Base-by-base conservation (phyloP, 1,140 invertebrate genomes). In the Drosophila albomicans region DNA sequence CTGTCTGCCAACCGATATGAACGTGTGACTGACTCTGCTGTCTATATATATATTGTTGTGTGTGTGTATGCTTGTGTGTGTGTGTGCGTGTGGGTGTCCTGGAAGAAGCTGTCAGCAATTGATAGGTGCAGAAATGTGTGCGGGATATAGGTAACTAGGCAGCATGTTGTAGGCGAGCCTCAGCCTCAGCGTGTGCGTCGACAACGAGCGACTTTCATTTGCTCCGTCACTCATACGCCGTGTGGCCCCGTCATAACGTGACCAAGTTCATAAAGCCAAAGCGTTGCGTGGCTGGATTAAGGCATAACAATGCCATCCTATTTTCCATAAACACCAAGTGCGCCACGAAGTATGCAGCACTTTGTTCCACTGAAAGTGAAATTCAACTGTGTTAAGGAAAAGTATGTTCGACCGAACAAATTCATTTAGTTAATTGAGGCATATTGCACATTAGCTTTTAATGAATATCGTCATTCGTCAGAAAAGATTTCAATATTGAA, bases 81-180 rank as follows among this genome's bases (percentile, higher is more conserved):
- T 41, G 46, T 52, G 59, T 45, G 38, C 30, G 15, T 54, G 28
- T 6, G 35, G 6, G 35, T 38, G 35, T 38, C 35, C 35, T 48
- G 8, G 7, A 28, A 49, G 15, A 41, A 59, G 61, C 13, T 67
- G 64, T 52, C 56, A 28, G 46, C 41, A 62, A 69, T 57, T 56
- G 58, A 63, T 70, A 63, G 65, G 16, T 59, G 54, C 30, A 45
- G 16, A 16, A 11, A 1, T 11, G 38, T 13, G 13, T n/a, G 20
- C 5, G 11, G 7, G 0, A 13, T 45, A 32, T 25, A 63, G 66
- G 72, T 75, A 57, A 70, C 72, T 63, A 58, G 66, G 72, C 58
- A 54, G 43, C 4, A 32, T 16, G 30, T 6, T 15, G 1, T n/a
- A 32, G 5, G 5, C 30, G n/a, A 41, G 35, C 11, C 16, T 20